A percentile compares a stretch with the other conserved stretches of the same genome.
These are phyloP conservation scores for Phrynocephalus guinanensis DNA, from an alignment of 2,797 vertebrate genomes.

Conservation along the genomic window DNA sequence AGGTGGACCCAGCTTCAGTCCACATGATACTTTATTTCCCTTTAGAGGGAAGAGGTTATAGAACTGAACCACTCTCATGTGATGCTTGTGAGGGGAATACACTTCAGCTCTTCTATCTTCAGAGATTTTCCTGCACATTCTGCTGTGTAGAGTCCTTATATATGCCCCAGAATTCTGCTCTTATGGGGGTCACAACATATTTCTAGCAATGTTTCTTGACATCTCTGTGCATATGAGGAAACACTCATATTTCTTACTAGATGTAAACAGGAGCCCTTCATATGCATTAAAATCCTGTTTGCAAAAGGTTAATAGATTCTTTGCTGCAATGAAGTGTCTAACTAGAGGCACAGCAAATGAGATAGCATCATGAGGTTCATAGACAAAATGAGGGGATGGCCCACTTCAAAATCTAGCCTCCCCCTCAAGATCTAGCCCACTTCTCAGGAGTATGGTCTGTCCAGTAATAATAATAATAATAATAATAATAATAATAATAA, in stretches of 20 bases:
- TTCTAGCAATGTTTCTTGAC: background rate
- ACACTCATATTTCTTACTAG: background rate
- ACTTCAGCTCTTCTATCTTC: background rate
- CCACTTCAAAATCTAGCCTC: no score
- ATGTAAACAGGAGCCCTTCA: background rate
- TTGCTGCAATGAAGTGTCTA: background rate
- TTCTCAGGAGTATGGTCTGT: no score
- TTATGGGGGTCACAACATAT: background rate
- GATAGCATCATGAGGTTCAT: background rate
- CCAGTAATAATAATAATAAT: no score
- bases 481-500: no score
- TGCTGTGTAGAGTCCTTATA: background rate
- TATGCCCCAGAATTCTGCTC: no score
- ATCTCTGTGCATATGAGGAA: no score
- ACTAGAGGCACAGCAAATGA: background rate
- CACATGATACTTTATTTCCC: background rate
- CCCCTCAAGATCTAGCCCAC: no score
- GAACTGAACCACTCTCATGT: background rate
- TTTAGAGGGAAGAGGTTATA: background rate
- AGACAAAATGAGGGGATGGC: no score
- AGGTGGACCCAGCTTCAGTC: background rate
- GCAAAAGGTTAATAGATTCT: background rate
- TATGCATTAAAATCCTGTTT: background rate
- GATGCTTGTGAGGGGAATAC: background rate
- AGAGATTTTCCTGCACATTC: background rate